Percentiles rank a stretch among this genome's conserved stretches.
These are phyloP conservation scores for Antechinus stuartii DNA, from an alignment of 2,113 vertebrate genomes.

Conservation along the genomic window DNA sequence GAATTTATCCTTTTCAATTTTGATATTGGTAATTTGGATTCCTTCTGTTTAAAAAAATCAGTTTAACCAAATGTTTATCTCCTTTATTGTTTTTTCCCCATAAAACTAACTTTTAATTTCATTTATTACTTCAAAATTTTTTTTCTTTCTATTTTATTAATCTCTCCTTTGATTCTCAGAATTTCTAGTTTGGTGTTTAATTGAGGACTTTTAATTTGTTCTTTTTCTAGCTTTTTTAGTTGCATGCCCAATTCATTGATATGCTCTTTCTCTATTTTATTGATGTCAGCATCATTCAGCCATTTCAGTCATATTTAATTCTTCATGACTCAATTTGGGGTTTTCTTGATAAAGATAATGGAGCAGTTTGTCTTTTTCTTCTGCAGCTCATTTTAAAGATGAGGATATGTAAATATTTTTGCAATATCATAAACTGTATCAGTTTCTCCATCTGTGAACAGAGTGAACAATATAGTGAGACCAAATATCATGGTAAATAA, in stretches of 20 bases:
- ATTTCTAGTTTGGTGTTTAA: background rate
- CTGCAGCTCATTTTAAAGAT: background rate
- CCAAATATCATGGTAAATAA: background rate
- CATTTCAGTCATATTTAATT: background rate
- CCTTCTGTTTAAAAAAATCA: background rate
- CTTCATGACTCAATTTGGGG: background rate
- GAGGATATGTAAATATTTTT: background rate
- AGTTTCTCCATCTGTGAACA: background rate
- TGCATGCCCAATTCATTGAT: too few species aligned
- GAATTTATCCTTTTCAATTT: background rate
- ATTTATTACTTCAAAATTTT: background rate
- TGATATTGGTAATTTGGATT: background rate
- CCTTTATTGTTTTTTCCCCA: background rate
- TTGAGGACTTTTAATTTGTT: too few species aligned
- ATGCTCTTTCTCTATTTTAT: too few species aligned
- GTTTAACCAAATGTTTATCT: background rate
- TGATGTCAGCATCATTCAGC: too few species aligned
- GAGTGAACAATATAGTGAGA: background rate
- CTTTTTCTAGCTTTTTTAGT: too few species aligned
- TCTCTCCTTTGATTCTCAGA: background rate
- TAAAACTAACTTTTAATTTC: background rate
- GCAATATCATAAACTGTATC: background rate
- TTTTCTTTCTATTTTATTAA: background rate
- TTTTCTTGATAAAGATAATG: background rate
- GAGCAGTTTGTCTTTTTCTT: background rate